Base-by-base conservation (phyloP, 2,888 invertebrate genomes). In the Campoplex nolae region DNA sequence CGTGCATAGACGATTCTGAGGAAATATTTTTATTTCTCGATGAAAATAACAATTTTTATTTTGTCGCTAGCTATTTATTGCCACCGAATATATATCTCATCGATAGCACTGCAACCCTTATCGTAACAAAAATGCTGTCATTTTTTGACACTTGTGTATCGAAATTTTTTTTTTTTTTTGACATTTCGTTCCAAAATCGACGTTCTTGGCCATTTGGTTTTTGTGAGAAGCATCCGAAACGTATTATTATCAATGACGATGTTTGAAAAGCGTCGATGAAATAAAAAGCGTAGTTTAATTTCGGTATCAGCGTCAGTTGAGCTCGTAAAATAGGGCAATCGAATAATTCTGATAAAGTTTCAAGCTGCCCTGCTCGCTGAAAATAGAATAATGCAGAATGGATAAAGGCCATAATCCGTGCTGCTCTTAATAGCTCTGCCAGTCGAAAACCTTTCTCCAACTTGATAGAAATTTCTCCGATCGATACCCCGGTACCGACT, bases 381-480 rank as follows among this genome's bases (percentile, higher is more conserved):
- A 71, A 80, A 80, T 71, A 80, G 62, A 32, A 48, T 71, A 58
- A 80, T 80, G 71, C 32, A 62, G 62, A 71, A 71, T 71, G 54
- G 58, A 70, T 70, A 42, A 58, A 28, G 79, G 13, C 73, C 48
- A 67, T 51, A 73, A 54, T 79, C 71, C 18, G n/a, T 56, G 28
- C 35, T n/a, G 42, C 32, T 74, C n/a, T 74, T 84, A 68, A 83
- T 76, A 76, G 62, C 28, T 42, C 65, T 28, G 42, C 18, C 48
- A 38, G 28, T 35, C 38, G 68, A 54, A 58, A 62, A n/a, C 48
- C 16, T 71, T 42, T 70, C 76, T 38, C 54, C 42, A 71, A 71
- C 58, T 67, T 83, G 45, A 35, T 62, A 23, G 51, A 83, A 23
- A 23, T 23, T 70, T 65, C 56, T 74, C 79, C 58, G 78, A 79